Percentiles rank a stretch among this genome's conserved stretches.
Conservation (phyloP, 2,888 invertebrate genomes). For the Ochropleura leucogaster region DNA sequence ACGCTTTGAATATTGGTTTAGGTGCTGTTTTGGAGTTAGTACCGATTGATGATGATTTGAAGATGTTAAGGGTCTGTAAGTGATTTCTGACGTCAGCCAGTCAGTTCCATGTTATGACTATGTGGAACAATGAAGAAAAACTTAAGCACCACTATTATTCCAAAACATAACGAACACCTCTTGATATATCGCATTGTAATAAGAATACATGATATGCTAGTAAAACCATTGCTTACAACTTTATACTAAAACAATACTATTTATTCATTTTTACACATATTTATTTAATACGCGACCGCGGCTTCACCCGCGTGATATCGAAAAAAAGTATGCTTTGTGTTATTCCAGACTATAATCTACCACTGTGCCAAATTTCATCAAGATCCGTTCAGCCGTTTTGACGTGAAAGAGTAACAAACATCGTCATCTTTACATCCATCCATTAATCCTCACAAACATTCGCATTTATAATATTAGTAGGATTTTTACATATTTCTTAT, state of each 20-base stretch:
- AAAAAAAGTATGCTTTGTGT: no score
- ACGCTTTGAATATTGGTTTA: constrained; percentile 60
- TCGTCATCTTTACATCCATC: no score
- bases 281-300: no score
- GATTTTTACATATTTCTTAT: no score
- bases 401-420: no score
- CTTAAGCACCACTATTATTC: background rate
- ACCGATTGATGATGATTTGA: background rate
- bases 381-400: no score
- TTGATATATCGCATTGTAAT: background rate
- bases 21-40: constrained; percentile 10
- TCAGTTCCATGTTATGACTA: constrained; percentile 6
- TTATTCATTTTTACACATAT: background rate
- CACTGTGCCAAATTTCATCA: no score
- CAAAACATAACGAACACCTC: constrained; percentile 12
- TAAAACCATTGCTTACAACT: background rate
- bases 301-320: no score
- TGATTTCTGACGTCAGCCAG: background rate
- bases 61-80: background rate
- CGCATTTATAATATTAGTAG: no score
- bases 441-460: no score
- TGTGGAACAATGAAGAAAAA: constrained; percentile 12
- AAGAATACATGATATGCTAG: constrained; percentile 5
- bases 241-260: background rate
- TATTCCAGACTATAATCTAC: no score